Evolutionary conservation across 2,797 vertebrate genomes (phyloP).

Genomic region (Spatula clypeata): DNA sequence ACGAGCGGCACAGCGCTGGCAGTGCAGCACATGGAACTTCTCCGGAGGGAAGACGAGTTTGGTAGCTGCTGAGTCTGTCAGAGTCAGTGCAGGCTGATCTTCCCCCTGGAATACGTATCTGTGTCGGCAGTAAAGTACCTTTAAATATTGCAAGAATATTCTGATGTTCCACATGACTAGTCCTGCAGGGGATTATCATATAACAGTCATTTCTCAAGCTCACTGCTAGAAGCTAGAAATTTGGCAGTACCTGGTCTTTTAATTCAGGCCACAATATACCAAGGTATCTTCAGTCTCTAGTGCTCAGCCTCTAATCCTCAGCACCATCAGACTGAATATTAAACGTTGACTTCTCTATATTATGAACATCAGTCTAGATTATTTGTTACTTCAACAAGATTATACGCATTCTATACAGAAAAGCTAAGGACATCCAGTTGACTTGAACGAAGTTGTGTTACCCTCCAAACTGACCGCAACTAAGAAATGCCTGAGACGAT

Average conservation of each 20-base stretch:
- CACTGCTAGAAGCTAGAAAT: neutral
- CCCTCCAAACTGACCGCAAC: neutral
- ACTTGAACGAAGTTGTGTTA: neutral
- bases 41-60: neutral
- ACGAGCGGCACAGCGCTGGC: neutral
- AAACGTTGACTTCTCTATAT: neutral
- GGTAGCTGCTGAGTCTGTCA: neutral
- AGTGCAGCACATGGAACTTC: neutral
- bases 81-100: neutral
- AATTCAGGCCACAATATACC: neutral
- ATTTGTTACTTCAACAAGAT: neutral
- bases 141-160: neutral
- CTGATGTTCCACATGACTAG: neutral
- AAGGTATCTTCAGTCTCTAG: neutral
- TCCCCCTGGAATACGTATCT: neutral
- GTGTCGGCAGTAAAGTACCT: neutral
- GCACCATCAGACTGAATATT: neutral
- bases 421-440: neutral
- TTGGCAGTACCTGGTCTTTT: neutral
- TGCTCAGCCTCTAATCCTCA: neutral
- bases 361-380: neutral
- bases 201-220: neutral
- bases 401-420: accelerated
- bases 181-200: neutral
- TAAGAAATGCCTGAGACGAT: neutral